phyloP scores from a whole-genome alignment of 2,888 invertebrate genomes.

The Ophonus ardosiacus region DNA sequence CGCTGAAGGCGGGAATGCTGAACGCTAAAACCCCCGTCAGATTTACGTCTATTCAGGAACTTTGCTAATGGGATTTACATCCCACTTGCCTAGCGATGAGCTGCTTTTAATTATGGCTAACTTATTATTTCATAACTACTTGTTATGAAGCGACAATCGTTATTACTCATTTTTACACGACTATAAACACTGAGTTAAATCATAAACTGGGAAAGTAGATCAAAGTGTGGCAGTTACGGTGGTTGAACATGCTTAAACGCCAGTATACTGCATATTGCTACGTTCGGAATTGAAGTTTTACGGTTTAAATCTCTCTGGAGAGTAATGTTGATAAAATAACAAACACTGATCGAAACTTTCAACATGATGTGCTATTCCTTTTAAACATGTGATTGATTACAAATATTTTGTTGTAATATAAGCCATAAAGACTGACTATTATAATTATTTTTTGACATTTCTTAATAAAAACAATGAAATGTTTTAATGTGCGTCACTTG shows the following conservation, averaged over 20 bases:
- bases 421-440: no score
- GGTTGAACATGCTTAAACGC: background rate
- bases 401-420: no score
- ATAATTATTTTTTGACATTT: no score
- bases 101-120: conserved; percentile 35
- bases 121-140: conserved; percentile 37
- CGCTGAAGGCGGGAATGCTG: conserved; percentile 1
- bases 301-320: no score
- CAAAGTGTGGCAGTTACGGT: background rate
- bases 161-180: background rate
- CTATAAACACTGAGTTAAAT: background rate
- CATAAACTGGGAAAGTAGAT: background rate
- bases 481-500: no score
- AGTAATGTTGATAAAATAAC: no score
- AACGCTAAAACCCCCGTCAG: background rate
- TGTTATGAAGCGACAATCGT: conserved; percentile 5
- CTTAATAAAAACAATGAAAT: no score
- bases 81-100: conserved; percentile 14
- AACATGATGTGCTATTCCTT: no score
- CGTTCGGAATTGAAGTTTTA: no score
- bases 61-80: conserved; percentile 38
- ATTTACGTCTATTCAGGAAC: background rate
- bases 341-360: no score
- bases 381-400: no score
- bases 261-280: no score